Evolutionary conservation across 2,797 vertebrate species (phyloP).

Genomic region (Melopsittacus undulatus): DNA sequence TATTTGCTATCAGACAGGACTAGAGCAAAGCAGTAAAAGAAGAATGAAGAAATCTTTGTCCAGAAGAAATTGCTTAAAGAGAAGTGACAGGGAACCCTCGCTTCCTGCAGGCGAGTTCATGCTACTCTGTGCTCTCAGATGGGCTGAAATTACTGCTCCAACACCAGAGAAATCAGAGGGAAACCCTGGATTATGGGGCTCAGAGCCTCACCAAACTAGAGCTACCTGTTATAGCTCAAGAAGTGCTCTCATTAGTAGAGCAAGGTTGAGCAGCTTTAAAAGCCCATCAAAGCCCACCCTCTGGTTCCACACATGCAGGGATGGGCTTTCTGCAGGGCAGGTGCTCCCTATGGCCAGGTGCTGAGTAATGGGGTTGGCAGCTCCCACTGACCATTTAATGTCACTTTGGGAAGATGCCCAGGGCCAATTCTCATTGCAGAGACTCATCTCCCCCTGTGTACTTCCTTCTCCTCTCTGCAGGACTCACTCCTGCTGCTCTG

Average conservation of each 20-base stretch:
- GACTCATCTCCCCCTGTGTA: neutral
- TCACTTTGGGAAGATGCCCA: neutral
- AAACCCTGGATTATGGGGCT: neutral
- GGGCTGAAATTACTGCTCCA: neutral
- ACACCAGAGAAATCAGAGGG: neutral
- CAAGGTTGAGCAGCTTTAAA: neutral
- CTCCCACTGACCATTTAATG: neutral
- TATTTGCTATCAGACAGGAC: neutral
- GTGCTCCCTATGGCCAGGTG: accelerated
- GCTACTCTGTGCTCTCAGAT: neutral
- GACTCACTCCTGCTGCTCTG: neutral
- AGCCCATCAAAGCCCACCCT: neutral
- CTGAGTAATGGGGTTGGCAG: neutral
- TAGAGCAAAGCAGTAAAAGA: neutral
- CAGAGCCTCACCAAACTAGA: neutral
- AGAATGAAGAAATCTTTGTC: neutral
- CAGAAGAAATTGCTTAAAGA: neutral
- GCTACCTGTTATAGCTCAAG: neutral
- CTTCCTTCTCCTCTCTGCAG: neutral
- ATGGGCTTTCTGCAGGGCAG: neutral
- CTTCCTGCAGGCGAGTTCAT: accelerated
- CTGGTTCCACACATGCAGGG: neutral
- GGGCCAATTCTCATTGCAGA: neutral
- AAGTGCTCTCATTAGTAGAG: neutral
- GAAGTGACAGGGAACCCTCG: neutral